Conservation (phyloP, 2,888 invertebrate genomes). For the Mesorhabditis sp. region DNA sequence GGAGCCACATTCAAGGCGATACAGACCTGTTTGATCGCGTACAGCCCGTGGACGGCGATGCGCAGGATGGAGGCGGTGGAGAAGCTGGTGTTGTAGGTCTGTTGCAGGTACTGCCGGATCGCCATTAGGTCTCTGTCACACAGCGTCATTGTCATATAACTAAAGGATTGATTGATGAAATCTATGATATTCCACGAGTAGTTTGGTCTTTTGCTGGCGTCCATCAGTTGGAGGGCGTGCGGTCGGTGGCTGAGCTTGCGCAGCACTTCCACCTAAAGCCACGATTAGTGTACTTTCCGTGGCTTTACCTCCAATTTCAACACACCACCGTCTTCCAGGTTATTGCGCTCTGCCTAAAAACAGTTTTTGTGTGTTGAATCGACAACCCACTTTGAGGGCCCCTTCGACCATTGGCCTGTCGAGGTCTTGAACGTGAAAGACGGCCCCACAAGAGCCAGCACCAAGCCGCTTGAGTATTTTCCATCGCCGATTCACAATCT, state of each 20-base stretch:
- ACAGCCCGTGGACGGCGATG: constrained; percentile 3
- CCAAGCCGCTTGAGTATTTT: neutral
- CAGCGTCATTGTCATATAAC: constrained; percentile 2
- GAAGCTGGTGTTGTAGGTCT: neutral
- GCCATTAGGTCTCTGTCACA: constrained; percentile 3
- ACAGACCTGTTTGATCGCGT: neutral
- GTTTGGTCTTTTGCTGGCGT: neutral
- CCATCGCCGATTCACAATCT: neutral
- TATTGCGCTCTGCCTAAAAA: neutral
- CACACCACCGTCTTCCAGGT: neutral
- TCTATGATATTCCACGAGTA: neutral
- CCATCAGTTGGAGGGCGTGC: neutral
- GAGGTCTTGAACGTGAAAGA: neutral
- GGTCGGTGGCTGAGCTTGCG: neutral
- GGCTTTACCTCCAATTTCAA: neutral
- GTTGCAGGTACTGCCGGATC: neutral
- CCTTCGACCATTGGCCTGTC: neutral
- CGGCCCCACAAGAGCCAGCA: neutral
- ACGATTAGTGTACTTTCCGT: neutral
- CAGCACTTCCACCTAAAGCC: constrained; percentile 4
- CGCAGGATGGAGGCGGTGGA: neutral
- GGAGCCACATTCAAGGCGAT: neutral
- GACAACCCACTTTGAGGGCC: neutral
- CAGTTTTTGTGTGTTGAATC: neutral
- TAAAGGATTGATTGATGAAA: neutral